phyloP scores from a whole-genome alignment of 2,888 invertebrate genomes.

The Synanthedon vespiformis region DNA sequence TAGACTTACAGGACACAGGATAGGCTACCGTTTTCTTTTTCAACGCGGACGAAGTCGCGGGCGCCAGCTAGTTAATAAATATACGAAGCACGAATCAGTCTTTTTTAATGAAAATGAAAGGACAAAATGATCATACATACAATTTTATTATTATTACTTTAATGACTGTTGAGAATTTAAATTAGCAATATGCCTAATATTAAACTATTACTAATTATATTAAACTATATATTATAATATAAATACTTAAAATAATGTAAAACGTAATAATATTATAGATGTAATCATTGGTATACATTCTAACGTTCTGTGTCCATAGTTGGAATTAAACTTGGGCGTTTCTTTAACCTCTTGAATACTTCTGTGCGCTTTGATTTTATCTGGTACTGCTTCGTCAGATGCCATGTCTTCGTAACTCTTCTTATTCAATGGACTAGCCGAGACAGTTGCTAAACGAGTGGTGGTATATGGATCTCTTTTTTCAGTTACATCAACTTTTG shows the following conservation, averaged over 20 bases:
- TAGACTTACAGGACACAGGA: no score
- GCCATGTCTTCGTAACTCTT: conserved; percentile 42
- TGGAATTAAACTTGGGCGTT: conserved; percentile 12
- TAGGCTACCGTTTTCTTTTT: no score
- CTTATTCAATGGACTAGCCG: conserved; percentile 42
- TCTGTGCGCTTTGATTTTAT: conserved; percentile 40
- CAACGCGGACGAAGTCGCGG: no score
- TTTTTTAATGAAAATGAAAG: no score
- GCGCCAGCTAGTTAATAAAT: no score
- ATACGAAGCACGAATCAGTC: no score
- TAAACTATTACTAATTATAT: conserved; percentile 13
- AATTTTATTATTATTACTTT: conserved; percentile 37
- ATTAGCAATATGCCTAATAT: conserved; percentile 23
- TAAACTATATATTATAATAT: conserved; percentile 16
- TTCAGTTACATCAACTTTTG: not conserved
- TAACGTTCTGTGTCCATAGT: conserved; percentile 20
- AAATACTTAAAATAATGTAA: conserved; percentile 24
- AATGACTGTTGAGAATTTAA: conserved; percentile 54
- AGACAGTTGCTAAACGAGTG: conserved; percentile 49
- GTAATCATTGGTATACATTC: conserved; percentile 20
- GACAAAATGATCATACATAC: not conserved
- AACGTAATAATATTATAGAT: conserved; percentile 23
- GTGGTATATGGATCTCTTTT: conserved; percentile 35
- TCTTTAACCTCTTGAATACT: conserved; percentile 30
- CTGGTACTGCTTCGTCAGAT: conserved; percentile 54